phyloP scores from a whole-genome alignment of 2,888 invertebrate genomes.

The Anorthoa munda region DNA sequence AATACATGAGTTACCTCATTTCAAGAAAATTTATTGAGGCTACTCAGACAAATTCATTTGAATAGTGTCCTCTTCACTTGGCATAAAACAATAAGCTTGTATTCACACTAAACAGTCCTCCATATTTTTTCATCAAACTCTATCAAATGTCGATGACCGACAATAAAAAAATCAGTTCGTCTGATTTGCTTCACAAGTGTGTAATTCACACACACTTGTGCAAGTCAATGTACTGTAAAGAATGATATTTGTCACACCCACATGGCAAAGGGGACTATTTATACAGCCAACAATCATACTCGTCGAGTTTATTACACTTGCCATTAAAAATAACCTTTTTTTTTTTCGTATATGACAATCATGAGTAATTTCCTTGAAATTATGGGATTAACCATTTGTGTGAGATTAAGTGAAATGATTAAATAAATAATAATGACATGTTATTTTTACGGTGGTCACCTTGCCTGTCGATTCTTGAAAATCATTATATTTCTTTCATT shows the following conservation, averaged over 20 bases:
- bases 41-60: not conserved
- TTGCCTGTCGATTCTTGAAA: not conserved
- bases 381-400: conserved; percentile 8
- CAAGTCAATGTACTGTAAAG: conserved; percentile 64
- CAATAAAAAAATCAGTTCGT: conserved; percentile 57
- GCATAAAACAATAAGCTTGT: conserved; percentile 19
- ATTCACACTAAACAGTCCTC: conserved; percentile 10
- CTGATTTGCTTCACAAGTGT: conserved; percentile 58
- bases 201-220: conserved; percentile 57
- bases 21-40: not conserved
- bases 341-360: conserved; percentile 28
- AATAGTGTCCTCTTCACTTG: not conserved
- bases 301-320: conserved; percentile 36
- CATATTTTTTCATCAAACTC: conserved; percentile 52
- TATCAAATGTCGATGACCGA: conserved; percentile 56
- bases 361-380: conserved; percentile 25
- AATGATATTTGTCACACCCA: conserved; percentile 71
- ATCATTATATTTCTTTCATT: too few species aligned
- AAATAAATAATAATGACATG: conserved; percentile 22
- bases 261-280: conserved; percentile 60
- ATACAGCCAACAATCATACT: conserved; percentile 47
- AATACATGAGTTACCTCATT: too few species aligned
- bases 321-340: conserved; percentile 33
- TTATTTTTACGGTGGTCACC: conserved; percentile 18
- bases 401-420: conserved; percentile 9